Conservation (phyloP, 2,113 vertebrate genomes). For the Mormoops blainvillei region DNA sequence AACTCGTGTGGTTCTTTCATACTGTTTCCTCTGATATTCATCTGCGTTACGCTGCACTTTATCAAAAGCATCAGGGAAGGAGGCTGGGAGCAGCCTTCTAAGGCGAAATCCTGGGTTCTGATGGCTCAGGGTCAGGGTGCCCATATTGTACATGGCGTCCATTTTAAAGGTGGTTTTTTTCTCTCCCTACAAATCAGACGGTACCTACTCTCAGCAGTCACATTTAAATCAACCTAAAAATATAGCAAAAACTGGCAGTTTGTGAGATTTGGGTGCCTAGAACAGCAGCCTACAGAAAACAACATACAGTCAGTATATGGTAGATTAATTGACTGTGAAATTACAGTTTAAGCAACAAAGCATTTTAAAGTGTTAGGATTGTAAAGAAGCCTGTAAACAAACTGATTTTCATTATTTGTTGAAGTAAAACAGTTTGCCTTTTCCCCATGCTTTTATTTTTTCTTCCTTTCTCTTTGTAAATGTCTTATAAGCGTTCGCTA, state of each 20-base stretch:
- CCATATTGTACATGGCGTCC: neutral
- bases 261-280: neutral
- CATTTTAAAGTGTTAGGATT: constrained; percentile 55
- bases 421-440: constrained; percentile 50
- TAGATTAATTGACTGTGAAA: constrained; percentile 75
- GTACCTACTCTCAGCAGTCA: neutral
- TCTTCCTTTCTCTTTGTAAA: constrained; percentile 47
- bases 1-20: neutral
- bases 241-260: neutral
- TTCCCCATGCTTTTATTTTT: neutral
- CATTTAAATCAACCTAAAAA: constrained; percentile 26
- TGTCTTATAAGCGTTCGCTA: constrained; percentile 27
- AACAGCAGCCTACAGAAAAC: constrained; percentile 33
- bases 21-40: neutral
- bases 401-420: constrained; percentile 53
- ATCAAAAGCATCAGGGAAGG: neutral
- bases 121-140: neutral
- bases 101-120: neutral
- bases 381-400: constrained; percentile 61
- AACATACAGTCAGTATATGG: constrained; percentile 16
- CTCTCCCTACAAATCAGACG: neutral
- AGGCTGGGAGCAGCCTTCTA: neutral
- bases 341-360: constrained; percentile 68
- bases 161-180: neutral
- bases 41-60: neutral